These are phyloP conservation scores for Coenobita brevimanus DNA, from an alignment of 1,140 invertebrate genomes.

Conservation along the genomic window DNA sequence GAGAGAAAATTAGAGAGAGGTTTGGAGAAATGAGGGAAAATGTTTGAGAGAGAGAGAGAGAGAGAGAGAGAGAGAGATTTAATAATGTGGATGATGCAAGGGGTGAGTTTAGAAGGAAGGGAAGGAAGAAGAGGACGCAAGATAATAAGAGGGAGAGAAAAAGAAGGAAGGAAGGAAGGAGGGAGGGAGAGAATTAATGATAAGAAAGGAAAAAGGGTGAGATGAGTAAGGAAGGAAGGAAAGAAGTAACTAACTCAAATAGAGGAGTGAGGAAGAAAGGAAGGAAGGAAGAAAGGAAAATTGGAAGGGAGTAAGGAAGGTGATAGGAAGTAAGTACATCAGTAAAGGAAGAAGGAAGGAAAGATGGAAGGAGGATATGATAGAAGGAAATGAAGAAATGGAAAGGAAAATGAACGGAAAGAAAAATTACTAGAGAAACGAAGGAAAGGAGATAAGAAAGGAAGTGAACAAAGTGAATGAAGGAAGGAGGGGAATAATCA, in stretches of 20 bases:
- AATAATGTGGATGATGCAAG: background rate
- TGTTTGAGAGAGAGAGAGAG: background rate
- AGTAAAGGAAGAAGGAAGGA: background rate
- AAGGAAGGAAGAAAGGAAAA: background rate
- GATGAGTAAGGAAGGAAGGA: background rate
- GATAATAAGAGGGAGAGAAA: background rate
- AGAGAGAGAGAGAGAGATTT: background rate
- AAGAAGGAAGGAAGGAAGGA: background rate
- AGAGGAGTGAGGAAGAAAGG: background rate
- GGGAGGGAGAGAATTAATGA: background rate
- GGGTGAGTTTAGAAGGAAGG: background rate
- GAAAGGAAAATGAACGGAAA: background rate
- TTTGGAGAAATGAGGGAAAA: background rate
- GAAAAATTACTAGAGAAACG: too few species aligned
- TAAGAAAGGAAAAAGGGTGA: background rate
- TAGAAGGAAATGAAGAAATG: background rate
- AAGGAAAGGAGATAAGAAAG: too few species aligned
- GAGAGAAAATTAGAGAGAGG: background rate
- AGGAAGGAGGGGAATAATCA: background rate
- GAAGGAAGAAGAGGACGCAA: background rate
- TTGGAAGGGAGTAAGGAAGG: background rate
- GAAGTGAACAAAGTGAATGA: background rate
- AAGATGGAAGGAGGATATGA: background rate
- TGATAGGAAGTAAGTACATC: background rate
- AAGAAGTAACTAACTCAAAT: background rate